Evolutionary conservation across 2,113 vertebrate species (phyloP).

Genomic region (Gallinago jamesoni): DNA sequence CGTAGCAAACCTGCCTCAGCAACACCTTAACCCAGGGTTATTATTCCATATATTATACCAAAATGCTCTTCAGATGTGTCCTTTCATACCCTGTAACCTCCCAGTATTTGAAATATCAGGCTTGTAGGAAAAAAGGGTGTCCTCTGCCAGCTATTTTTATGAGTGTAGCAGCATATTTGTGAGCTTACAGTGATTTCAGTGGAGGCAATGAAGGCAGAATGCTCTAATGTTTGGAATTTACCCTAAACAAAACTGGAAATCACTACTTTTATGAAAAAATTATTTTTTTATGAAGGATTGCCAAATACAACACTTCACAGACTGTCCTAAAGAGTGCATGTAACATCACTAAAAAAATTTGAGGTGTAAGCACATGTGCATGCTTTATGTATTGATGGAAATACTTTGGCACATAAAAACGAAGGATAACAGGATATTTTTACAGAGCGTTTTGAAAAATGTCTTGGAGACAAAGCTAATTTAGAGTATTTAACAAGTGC

Average conservation of each 20-base stretch:
- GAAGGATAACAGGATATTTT: background rate
- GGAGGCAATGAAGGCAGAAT: accelerated
- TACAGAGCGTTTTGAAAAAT: background rate
- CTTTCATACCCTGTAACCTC: too few species aligned
- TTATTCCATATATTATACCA: background rate
- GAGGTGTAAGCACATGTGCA: background rate
- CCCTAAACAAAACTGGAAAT: background rate
- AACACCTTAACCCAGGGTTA: background rate
- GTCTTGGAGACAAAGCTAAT: background rate
- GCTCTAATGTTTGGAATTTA: background rate
- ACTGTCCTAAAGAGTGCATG: background rate
- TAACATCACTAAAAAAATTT: background rate
- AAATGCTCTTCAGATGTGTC: background rate
- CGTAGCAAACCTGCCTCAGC: background rate
- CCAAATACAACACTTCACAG: background rate
- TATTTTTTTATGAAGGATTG: background rate
- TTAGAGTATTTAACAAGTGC: background rate
- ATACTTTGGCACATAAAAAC: background rate
- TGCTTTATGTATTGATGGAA: background rate
- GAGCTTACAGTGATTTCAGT: background rate
- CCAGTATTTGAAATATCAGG: too few species aligned
- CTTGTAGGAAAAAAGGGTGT: background rate
- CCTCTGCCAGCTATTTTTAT: background rate
- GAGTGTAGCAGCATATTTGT: accelerated
- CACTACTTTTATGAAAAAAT: background rate